A percentile compares a stretch with the other conserved stretches of the same genome.
These are phyloP conservation scores for Plestiodon gilberti DNA, from an alignment of 2,113 vertebrate genomes.

Conservation along the genomic window DNA sequence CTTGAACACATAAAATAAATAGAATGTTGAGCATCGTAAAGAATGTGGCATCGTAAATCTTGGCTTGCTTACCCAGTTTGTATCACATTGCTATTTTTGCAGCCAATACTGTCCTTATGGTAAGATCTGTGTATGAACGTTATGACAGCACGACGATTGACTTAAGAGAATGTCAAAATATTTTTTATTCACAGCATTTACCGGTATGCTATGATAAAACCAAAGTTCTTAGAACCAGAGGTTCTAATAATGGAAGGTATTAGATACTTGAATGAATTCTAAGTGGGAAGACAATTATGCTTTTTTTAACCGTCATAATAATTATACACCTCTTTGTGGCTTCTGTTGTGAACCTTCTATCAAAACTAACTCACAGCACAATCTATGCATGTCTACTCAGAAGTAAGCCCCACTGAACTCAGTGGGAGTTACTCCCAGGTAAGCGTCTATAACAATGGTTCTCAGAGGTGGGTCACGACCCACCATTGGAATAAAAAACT, in stretches of 20 bases:
- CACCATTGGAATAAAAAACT: no score
- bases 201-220: neutral
- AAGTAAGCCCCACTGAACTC: no score
- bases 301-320: neutral
- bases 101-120: conserved; percentile 1
- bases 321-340: neutral
- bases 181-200: neutral
- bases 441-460: no score
- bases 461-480: no score
- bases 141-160: conserved; percentile 3
- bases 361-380: no score
- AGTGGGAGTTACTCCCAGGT: no score
- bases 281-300: neutral
- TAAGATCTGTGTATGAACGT: conserved; percentile 16
- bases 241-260: neutral
- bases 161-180: neutral
- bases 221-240: neutral
- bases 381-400: no score
- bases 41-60: neutral
- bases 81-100: neutral
- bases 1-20: neutral
- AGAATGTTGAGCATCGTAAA: neutral
- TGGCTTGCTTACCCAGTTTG: neutral
- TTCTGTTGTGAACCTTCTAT: neutral
- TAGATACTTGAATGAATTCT: conserved; percentile 13